Conservation (phyloP, 2,113 vertebrate genomes). For the Melanerpes aurifrons region DNA sequence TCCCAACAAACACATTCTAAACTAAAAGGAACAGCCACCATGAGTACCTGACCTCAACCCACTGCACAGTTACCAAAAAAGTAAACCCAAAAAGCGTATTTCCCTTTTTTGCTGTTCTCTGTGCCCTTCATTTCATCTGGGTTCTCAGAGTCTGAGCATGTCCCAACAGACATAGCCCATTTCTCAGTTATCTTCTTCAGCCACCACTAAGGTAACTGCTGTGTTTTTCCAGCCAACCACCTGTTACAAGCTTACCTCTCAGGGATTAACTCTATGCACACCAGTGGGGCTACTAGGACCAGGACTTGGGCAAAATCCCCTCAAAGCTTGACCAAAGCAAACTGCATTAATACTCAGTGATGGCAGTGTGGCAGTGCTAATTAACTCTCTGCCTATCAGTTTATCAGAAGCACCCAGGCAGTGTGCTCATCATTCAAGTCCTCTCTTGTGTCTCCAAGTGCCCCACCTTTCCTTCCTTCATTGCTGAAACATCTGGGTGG, state of each 20-base stretch:
- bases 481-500: neutral
- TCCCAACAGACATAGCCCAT: neutral
- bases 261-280: neutral
- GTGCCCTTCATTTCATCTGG: neutral
- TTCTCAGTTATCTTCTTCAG: neutral
- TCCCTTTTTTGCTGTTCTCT: neutral
- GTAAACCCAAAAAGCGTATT: neutral
- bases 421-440: neutral
- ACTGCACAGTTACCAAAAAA: neutral
- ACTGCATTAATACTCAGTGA: neutral
- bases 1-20: neutral
- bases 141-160: neutral
- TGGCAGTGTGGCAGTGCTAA: neutral
- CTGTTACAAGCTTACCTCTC: neutral
- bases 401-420: conserved; percentile 17
- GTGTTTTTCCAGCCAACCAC: neutral
- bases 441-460: neutral
- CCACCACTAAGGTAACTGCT: neutral
- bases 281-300: neutral
- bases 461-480: neutral
- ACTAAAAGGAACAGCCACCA: neutral
- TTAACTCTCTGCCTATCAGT: neutral
- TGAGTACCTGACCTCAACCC: neutral
- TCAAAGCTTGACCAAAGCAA: neutral
- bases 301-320: neutral